Evolutionary conservation across 2,797 vertebrate genomes (phyloP).

Genomic region (Rhincodon typus): DNA sequence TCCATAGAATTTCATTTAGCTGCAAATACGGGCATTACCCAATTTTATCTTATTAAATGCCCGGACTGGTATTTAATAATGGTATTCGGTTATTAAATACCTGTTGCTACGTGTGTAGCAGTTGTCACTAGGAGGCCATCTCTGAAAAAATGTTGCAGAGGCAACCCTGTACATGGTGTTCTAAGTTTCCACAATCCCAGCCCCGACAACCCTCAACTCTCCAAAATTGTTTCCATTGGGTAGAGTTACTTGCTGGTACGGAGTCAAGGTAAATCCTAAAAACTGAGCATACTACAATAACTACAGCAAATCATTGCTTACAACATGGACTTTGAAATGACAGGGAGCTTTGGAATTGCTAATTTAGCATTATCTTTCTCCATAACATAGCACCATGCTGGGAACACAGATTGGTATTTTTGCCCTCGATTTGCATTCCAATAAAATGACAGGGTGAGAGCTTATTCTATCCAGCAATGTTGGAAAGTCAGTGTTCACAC

Average conservation of each 20-base stretch:
- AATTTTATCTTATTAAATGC: too few species aligned
- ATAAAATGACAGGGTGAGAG: neutral
- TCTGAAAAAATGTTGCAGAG: neutral
- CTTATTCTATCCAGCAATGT: neutral
- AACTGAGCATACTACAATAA: neutral
- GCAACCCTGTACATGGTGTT: too few species aligned
- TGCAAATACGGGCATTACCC: too few species aligned
- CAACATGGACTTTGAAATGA: neutral
- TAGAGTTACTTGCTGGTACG: neutral
- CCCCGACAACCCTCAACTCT: neutral
- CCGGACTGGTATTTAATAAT: neutral
- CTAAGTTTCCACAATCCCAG: neutral
- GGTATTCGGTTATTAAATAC: too few species aligned
- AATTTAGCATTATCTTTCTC: neutral
- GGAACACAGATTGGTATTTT: neutral
- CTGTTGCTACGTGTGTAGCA: neutral
- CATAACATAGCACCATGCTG: neutral
- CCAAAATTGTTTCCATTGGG: neutral
- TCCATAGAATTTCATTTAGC: neutral
- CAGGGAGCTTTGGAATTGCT: neutral
- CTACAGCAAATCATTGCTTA: neutral
- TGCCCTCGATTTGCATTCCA: neutral
- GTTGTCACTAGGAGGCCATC: neutral
- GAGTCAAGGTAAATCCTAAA: neutral
- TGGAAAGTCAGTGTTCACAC: neutral